A percentile compares a stretch with the other conserved stretches of the same genome.
These are phyloP conservation scores for Apteryx mantelli DNA, from an alignment of 2,113 vertebrate species.

Conservation along the genomic window DNA sequence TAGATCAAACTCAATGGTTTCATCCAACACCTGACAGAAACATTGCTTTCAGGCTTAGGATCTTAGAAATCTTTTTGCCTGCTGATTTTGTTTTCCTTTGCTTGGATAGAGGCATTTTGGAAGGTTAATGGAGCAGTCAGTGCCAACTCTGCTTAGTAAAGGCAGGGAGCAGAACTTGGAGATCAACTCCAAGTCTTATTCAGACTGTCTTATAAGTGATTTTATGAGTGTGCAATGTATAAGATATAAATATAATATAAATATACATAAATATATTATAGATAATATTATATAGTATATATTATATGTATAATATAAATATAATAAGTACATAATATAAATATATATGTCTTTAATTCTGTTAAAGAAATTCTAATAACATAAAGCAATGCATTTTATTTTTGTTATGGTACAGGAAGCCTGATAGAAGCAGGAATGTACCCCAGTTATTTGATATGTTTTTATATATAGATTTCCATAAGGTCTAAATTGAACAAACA, in stretches of 20 bases:
- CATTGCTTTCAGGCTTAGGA: not conserved
- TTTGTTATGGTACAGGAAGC: not conserved
- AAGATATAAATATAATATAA: not conserved
- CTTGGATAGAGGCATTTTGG: not conserved
- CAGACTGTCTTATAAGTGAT: not conserved
- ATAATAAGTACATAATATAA: not conserved
- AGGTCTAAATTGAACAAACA: not conserved
- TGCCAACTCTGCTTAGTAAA: not conserved
- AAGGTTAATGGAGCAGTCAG: not conserved
- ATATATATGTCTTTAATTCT: not conserved
- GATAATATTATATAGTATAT: not conserved
- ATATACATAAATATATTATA: too few relatives aligned
- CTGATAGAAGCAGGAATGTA: not conserved
- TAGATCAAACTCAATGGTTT: not conserved
- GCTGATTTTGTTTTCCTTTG: not conserved
- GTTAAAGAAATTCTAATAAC: not conserved
- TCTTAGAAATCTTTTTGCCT: not conserved
- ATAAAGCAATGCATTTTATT: not conserved
- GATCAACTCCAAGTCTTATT: not conserved
- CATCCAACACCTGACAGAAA: not conserved
- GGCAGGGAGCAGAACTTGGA: not conserved
- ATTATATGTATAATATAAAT: not conserved
- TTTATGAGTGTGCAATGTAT: not conserved
- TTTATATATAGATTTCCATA: not conserved
- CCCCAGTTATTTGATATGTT: not conserved